Evolutionary conservation across 2,113 vertebrate species (phyloP), one percentile per base, ranked within the genome.

Genomic region (Siphamia tubifer): DNA sequence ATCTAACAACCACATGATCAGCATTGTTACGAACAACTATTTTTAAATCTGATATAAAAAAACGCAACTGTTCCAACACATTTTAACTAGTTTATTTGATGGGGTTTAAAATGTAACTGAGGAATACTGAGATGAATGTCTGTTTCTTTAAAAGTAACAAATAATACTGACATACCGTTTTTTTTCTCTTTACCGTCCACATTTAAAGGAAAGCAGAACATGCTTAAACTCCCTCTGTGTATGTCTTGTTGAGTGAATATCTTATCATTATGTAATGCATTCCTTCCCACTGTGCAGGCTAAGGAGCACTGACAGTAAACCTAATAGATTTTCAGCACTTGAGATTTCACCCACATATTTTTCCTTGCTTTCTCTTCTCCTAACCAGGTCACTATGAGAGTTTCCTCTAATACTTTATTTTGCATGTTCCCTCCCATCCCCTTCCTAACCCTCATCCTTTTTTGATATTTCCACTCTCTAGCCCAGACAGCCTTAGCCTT

Each of bases 401-500:
- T 87, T 79, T 73, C 61, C 43, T 66, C 62, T 68, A 63, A 82
- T 84, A 67, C 44, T 65, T 68, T 69, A 77, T 78, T 82, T 77
- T 91, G 84, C 61, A 87, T 71, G 81, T 68, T 44, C 62, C 67
- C 61, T 36, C 74, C 44, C 55, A 47, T 68, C 79, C 65, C 51
- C 43, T 67, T 42, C 63, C 68, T 44, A 49, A 43, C 25, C 15
- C 30, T 34, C 60, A 13, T 47, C 20, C 34, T 54, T 35, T 49
- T 62, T 61, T 74, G n/a, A 83, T 75, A 84, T 87, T 90, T 90
- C 74, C 69, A 81, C 81, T 90, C 79, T 45, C 68, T 74, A 62
- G 40, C 85, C 63, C 68, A 84, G 68, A 89, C 88, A 91, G 89
- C 69, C 84, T 84, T 78, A 82, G 87, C 84, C 83, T 90, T 93